Percentiles rank a stretch among this genome's conserved stretches.
phyloP scores from a whole-genome alignment of 2,797 vertebrate species.

The Miichthys miiuy region DNA sequence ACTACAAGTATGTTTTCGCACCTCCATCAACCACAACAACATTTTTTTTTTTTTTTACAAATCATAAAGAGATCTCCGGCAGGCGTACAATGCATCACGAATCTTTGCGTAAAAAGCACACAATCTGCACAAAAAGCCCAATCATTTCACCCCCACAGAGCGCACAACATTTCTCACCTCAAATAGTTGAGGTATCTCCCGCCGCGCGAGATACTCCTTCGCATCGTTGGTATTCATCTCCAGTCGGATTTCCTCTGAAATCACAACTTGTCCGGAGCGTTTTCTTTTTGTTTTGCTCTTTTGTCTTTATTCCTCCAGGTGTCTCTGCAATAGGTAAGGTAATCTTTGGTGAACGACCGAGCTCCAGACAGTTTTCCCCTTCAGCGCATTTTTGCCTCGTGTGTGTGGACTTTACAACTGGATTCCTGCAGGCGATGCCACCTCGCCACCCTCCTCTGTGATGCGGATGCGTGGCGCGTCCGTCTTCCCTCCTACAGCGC shows the following conservation, averaged over 20 bases:
- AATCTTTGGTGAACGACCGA: conserved; percentile 45
- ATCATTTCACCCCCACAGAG: background rate
- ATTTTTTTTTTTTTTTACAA: background rate
- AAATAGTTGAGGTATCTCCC: conserved; percentile 97
- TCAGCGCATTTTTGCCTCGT: conserved; percentile 76
- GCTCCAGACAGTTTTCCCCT: conserved; percentile 29
- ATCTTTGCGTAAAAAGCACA: background rate
- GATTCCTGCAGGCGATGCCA: conserved; percentile 74
- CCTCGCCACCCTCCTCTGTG: conserved; percentile 52
- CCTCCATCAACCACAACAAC: background rate
- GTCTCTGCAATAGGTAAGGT: conserved; percentile 18
- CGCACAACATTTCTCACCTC: conserved; percentile 88
- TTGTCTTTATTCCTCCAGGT: background rate
- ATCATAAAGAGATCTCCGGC: background rate
- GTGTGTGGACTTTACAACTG: conserved; percentile 66
- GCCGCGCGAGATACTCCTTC: conserved; percentile 95
- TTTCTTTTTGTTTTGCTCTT: background rate
- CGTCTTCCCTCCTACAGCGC: conserved; percentile 56
- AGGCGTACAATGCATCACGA: background rate
- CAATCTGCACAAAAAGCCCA: background rate
- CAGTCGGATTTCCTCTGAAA: conserved; percentile 52
- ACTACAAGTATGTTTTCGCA: background rate
- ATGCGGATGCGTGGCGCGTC: conserved; percentile 60
- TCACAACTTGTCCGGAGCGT: conserved; percentile 62
- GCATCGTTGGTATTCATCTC: conserved; percentile 94